Evolutionary conservation across 2,888 invertebrate species (phyloP), one percentile per base, ranked within the genome.

Genomic region (Barypeithes pellucidus): DNA sequence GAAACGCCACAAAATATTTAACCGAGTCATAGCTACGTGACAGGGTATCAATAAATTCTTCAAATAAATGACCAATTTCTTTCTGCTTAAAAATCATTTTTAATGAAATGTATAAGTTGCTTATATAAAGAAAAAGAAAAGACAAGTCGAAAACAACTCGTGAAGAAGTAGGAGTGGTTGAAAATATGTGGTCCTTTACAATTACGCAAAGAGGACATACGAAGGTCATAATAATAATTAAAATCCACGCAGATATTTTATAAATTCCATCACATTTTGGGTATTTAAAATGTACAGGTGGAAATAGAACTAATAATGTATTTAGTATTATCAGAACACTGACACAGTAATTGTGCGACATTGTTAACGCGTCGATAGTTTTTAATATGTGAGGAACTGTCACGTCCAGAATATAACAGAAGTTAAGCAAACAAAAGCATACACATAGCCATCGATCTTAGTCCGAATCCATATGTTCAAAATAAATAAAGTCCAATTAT

Each of bases 51-150:
- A 60, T 12, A n/a, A 57, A 39, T n/a, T 59, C 57, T 45, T 65
- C 52, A 2, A 73, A 41, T 36, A 62, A 14, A n/a, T 12, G 41
- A 5, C 47, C 18, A 12, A 73, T 20, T 22, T 60, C 36, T 3
- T 50, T 20, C 5, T 41, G 47, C 8, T 43, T 68, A 20, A 69
- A 69, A n/a, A 73, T 65, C 5, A 65, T 54, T 12, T 22, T 45
- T n/a, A 57, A 12, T n/a, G 67, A 68, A 29, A 73, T 59, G 29
- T 39, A 65, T n/a, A 73, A 60, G 33, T 73, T 73, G 20, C 68
- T 59, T 2, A 65, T 9, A 29, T 63, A 73, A 14, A 73, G 45
- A 59, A 73, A 73, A 11, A 45, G 24, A 11, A 73, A 69, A 9
- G 63, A 47, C 9, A 73, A 45, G 20, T 73, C 73, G 12, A 65